Evolutionary conservation across 2,797 vertebrate genomes (phyloP).

Genomic region (Parauchenoglanis ngamensis): DNA sequence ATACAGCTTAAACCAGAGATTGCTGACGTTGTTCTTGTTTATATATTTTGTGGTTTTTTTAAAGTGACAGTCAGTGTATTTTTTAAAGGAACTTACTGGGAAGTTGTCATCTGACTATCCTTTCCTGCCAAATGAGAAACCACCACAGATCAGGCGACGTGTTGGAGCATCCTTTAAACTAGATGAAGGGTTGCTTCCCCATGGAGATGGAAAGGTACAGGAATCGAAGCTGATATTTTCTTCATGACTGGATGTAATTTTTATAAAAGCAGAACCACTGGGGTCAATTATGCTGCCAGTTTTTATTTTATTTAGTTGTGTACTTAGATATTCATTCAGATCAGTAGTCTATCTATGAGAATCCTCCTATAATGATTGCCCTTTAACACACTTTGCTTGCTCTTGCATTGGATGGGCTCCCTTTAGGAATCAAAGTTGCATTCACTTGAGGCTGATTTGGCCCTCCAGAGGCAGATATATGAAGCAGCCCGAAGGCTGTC

Average conservation of each 20-base stretch:
- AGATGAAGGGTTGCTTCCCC: slow-evolving; percentile 80
- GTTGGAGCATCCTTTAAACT: slow-evolving; percentile 88
- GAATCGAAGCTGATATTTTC: neutral
- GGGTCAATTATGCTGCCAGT: neutral
- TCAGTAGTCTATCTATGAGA: neutral
- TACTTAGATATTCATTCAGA: neutral
- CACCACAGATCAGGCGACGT: slow-evolving; percentile 82
- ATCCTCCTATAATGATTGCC: neutral
- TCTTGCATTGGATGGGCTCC: slow-evolving; percentile 10
- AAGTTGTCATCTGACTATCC: slow-evolving; percentile 85
- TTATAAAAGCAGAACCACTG: neutral
- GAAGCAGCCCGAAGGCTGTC: slow-evolving; percentile 85
- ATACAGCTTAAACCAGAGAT: neutral
- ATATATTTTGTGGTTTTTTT: slow-evolving; percentile 14
- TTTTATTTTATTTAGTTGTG: neutral
- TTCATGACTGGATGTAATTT: neutral
- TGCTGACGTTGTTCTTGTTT: neutral
- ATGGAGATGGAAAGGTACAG: slow-evolving; percentile 76
- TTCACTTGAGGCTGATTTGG: slow-evolving; percentile 82
- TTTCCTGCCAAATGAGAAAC: slow-evolving; percentile 82
- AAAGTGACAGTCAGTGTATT: neutral
- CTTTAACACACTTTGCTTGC: neutral
- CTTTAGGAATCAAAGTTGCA: slow-evolving; percentile 82
- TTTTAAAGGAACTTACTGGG: slow-evolving; percentile 87
- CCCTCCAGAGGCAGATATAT: slow-evolving; percentile 87